Conservation (phyloP, 2,888 invertebrate species). For the Leistus spinibarbis region DNA sequence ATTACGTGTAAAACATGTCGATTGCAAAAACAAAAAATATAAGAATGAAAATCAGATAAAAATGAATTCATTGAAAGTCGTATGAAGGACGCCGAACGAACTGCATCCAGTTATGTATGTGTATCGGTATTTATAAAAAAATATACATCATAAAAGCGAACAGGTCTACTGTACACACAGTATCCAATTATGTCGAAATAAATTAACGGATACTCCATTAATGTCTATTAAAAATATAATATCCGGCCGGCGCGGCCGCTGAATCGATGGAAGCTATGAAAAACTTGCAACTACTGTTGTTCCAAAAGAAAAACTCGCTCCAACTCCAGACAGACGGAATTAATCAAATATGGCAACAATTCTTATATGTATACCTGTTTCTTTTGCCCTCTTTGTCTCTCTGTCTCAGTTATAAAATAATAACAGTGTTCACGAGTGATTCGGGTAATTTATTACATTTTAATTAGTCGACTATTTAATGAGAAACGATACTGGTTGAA, state of each 20-base stretch:
- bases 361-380: conserved; percentile 10
- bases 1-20: neutral
- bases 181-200: conserved; percentile 16
- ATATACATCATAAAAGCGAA: neutral
- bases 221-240: conserved; percentile 32
- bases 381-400: no score
- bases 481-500: no score
- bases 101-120: neutral
- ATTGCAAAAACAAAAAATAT: neutral
- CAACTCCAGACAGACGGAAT: conserved; percentile 15
- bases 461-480: conserved; percentile 34
- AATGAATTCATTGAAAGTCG: neutral
- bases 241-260: conserved; percentile 27
- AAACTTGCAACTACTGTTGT: conserved; percentile 11
- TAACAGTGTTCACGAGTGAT: conserved; percentile 23
- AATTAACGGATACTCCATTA: conserved; percentile 33
- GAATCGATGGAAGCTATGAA: neutral
- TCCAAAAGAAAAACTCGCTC: neutral
- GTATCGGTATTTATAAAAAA: neutral
- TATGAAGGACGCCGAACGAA: neutral
- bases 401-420: neutral
- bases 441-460: conserved; percentile 34
- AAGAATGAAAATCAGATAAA: neutral
- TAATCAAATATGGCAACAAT: conserved; percentile 17
- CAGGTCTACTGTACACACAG: neutral